These are phyloP conservation scores for Gopherus evgoodei DNA, from an alignment of 2,113 vertebrate genomes.

Conservation along the genomic window DNA sequence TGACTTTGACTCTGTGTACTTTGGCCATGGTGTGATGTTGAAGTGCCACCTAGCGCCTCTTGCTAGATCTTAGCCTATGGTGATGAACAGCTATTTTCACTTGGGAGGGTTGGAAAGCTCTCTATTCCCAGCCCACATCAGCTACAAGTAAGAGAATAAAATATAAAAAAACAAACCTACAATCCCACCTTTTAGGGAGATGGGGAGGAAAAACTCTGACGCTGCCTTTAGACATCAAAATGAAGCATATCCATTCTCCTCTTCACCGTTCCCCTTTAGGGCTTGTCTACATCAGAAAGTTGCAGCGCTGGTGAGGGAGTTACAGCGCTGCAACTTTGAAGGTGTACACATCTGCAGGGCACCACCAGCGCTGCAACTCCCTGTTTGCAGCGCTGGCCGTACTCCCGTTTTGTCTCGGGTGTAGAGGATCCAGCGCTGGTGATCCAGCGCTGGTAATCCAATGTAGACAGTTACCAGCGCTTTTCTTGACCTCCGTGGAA, in stretches of 20 bases:
- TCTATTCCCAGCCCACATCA: neutral
- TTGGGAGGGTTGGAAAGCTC: neutral
- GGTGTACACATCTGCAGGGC: no score
- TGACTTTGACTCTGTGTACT: conserved; percentile 24
- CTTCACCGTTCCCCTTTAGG: neutral
- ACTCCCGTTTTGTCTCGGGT: no score
- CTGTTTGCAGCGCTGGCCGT: no score
- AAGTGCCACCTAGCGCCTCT: conserved; percentile 81
- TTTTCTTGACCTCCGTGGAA: no score
- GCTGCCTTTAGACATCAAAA: neutral
- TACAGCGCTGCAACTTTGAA: no score
- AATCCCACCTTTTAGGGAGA: neutral
- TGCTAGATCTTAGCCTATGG: neutral
- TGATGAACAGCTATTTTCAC: conserved; percentile 10
- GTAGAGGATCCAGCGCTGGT: no score
- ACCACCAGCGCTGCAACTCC: no score
- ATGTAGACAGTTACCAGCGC: no score
- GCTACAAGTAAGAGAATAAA: neutral
- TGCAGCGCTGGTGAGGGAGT: no score
- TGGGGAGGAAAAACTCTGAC: neutral
- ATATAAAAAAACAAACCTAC: neutral
- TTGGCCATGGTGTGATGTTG: conserved; percentile 50
- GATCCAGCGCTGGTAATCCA: no score
- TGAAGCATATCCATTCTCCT: neutral
- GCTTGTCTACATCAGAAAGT: no score